Percentiles rank a stretch among this genome's conserved stretches.
These are phyloP conservation scores for Oncorhynchus mykiss DNA, from an alignment of 2,113 vertebrate genomes.

Conservation along the genomic window DNA sequence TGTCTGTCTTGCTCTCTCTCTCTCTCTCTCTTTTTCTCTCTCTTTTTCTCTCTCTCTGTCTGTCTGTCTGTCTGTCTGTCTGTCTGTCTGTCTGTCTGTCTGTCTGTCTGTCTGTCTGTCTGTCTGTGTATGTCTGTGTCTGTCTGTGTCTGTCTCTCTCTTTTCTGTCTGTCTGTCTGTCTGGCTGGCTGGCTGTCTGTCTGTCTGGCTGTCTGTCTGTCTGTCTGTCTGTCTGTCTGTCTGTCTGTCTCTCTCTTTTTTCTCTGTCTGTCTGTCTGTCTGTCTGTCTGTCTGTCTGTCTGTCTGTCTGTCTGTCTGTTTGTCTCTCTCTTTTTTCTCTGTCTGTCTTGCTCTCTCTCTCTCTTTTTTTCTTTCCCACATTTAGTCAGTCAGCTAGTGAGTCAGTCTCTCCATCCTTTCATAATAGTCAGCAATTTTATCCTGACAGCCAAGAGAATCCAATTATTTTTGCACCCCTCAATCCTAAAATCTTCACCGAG, in stretches of 20 bases:
- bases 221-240: background rate
- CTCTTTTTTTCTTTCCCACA: background rate
- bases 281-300: background rate
- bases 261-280: no score
- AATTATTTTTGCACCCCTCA: constrained; percentile 69
- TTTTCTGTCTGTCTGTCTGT: background rate
- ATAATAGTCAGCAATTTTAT: constrained; percentile 46
- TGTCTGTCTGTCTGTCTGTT: background rate
- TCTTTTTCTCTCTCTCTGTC: background rate
- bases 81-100: background rate
- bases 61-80: background rate
- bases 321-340: background rate
- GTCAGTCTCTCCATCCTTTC: constrained; percentile 28
- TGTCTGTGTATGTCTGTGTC: background rate
- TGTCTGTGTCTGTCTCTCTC: no score
- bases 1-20: background rate
- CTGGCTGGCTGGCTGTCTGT: no score
- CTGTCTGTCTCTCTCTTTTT: no score
- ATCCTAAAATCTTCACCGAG: constrained; percentile 65
- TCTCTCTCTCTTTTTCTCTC: background rate
- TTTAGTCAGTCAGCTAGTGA: background rate
- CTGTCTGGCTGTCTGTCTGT: background rate
- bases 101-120: background rate
- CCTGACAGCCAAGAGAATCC: constrained; percentile 59
- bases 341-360: background rate